Percentiles rank a stretch among this genome's conserved stretches.
These are phyloP conservation scores for Lemur catta DNA, from an alignment of 2,797 vertebrate genomes.

Conservation along the genomic window DNA sequence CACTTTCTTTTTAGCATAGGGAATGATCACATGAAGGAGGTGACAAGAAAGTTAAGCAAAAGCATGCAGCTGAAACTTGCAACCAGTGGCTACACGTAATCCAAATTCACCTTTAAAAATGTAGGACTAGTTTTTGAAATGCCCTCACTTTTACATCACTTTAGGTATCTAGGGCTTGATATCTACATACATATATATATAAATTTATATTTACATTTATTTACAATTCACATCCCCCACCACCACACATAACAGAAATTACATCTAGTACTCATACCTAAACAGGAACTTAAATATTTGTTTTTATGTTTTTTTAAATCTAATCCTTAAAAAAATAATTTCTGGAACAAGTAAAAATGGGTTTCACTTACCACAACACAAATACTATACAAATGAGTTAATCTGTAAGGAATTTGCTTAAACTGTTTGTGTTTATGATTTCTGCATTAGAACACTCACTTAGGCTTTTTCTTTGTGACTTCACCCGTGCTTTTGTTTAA, in stretches of 20 bases:
- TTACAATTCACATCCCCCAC: neutral
- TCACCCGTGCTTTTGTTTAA: constrained; percentile 97
- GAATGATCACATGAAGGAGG: neutral
- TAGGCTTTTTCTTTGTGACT: constrained; percentile 97
- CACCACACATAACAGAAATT: neutral
- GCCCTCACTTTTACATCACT: neutral
- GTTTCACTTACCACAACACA: neutral
- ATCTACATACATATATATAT: neutral
- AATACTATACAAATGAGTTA: neutral
- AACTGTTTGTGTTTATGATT: constrained; percentile 1
- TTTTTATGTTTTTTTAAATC: neutral
- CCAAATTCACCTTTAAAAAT: constrained; percentile 47
- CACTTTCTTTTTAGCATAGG: neutral
- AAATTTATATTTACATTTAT: neutral
- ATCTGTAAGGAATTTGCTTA: constrained; percentile 46
- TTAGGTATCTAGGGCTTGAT: neutral
- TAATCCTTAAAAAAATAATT: constrained; percentile 1
- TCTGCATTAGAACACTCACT: constrained; percentile 88
- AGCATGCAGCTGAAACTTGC: neutral
- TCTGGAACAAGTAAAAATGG: constrained; percentile 8
- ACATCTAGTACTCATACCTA: neutral
- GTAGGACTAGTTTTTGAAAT: neutral
- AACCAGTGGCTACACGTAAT: neutral
- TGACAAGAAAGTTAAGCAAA: neutral
- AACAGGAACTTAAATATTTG: neutral